Conservation (phyloP, 2,797 vertebrate genomes). For the Gastrophryne carolinensis region DNA sequence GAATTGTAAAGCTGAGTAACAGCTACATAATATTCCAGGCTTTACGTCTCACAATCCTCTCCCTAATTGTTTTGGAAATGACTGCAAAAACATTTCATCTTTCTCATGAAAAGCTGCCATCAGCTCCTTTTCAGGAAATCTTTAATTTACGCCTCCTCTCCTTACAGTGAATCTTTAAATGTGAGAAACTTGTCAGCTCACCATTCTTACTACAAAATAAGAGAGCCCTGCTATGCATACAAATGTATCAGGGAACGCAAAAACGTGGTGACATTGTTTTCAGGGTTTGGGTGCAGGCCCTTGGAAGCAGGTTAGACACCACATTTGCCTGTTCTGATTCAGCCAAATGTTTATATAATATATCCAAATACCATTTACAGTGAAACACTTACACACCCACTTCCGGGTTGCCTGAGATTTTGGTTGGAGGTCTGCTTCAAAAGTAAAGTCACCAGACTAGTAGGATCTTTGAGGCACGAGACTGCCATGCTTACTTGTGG, state of each 20-base stretch:
- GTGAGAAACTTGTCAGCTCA: slow-evolving; percentile 24
- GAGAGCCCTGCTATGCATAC: slow-evolving; percentile 16
- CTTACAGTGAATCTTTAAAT: slow-evolving; percentile 21
- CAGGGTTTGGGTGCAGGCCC: no score
- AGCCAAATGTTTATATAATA: no score
- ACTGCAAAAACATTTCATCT: slow-evolving; percentile 16
- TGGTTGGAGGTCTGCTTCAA: no score
- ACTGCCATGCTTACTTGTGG: no score
- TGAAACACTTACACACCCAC: no score
- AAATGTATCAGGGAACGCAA: slow-evolving; percentile 15
- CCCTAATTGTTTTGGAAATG: slow-evolving; percentile 26
- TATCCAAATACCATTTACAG: no score
- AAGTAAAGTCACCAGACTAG: no score
- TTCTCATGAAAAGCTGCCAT: slow-evolving; percentile 12
- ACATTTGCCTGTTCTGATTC: no score
- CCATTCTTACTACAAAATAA: slow-evolving; percentile 14
- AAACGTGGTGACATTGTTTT: slow-evolving; percentile 21
- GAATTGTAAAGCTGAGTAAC: neutral
- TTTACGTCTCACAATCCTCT: slow-evolving; percentile 13
- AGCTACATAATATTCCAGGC: slow-evolving; percentile 9
- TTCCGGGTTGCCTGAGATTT: no score
- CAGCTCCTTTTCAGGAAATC: slow-evolving; percentile 23
- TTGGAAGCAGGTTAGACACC: no score
- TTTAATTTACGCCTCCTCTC: slow-evolving; percentile 11
- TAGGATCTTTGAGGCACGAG: no score